Base-by-base conservation (phyloP, 2,888 invertebrate genomes). In the Conus canariensis region DNA sequence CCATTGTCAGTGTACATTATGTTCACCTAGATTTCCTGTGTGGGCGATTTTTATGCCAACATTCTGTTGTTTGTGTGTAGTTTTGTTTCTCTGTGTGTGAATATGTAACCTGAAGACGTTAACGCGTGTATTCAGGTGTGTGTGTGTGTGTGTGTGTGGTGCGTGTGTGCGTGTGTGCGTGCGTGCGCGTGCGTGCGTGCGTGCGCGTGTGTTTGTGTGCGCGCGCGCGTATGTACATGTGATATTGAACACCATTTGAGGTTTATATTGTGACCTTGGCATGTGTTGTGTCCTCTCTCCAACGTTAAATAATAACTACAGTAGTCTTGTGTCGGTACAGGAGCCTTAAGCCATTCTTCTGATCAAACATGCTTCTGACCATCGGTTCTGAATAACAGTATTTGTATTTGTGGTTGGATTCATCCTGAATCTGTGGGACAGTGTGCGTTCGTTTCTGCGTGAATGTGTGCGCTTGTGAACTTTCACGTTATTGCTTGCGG, bases 371-470 rank as follows among this genome's bases (percentile, higher is more conserved):
- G 16, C 22, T 67, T 67, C 16, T 19, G 16, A 19, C 19, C 67
- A 67, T 67, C 19, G 64, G 10, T 74, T 74, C n/a, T n/a, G 7
- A 10, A 25, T 74, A 10, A 10, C n/a, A n/a, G 22, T 10, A 74
- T n/a, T 10, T 74, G 59, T 86, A 19, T 60, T 19, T 86, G 86
- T 60, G 19, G 59, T 58, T 60, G 86, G 30, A 64, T 86, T 30
- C 64, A 64, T 86, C 59, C 86, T 90, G n/a, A 22, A 25, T 85
- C 58, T n/a, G 60, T 59, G 59, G 14, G 60, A 6, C 22, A 14
- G 60, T 59, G 85, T 59, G 85, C 64, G 86, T 86, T 64, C 64
- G 64, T 86, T 25, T 86, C 64, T 85, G 85, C 60, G 85, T 85
- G 25, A 58, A 56, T 85, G 60, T 85, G 85, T 85, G 85, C 60